Conservation (phyloP, 2,888 invertebrate genomes). For the Autographa pulchrina region DNA sequence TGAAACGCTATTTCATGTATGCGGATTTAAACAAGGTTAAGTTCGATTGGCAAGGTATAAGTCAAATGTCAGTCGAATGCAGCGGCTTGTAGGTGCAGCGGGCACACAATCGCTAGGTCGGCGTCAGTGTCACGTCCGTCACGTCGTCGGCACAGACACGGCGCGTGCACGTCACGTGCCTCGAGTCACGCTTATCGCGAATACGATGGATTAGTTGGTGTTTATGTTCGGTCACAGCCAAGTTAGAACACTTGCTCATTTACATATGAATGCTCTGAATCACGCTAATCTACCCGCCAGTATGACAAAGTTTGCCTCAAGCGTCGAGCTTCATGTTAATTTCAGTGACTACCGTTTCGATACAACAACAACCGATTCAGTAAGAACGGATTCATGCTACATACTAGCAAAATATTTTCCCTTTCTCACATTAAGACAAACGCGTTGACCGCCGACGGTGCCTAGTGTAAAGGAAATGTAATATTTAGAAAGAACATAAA, state of each 20-base stretch:
- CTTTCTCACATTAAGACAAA: slow-evolving; percentile 22
- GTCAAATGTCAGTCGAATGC: slow-evolving; percentile 37
- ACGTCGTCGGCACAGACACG: slow-evolving; percentile 35
- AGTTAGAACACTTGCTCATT: slow-evolving; percentile 37
- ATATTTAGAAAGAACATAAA: slow-evolving; percentile 56
- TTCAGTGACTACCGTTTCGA: slow-evolving; percentile 34
- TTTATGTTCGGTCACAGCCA: slow-evolving; percentile 32
- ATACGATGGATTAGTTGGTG: slow-evolving; percentile 43
- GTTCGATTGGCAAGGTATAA: slow-evolving; percentile 14
- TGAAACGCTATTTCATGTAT: background rate
- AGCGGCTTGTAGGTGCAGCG: slow-evolving; percentile 30
- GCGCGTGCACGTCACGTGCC: slow-evolving; percentile 31
- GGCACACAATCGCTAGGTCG: slow-evolving; percentile 36
- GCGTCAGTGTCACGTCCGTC: slow-evolving; percentile 41
- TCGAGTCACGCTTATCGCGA: slow-evolving; percentile 38
- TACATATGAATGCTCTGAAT: slow-evolving; percentile 47
- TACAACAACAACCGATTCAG: slow-evolving; percentile 7
- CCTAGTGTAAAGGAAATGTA: slow-evolving; percentile 38
- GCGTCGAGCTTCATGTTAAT: slow-evolving; percentile 32
- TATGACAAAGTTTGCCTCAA: slow-evolving; percentile 36
- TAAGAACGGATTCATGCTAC: background rate
- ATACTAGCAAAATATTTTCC: background rate
- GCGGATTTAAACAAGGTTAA: slow-evolving; percentile 14
- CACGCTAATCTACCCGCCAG: slow-evolving; percentile 35
- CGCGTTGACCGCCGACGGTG: slow-evolving; percentile 23